These are phyloP conservation scores for Seriola aureovittata DNA, from an alignment of 2,113 vertebrate species.

Conservation along the genomic window DNA sequence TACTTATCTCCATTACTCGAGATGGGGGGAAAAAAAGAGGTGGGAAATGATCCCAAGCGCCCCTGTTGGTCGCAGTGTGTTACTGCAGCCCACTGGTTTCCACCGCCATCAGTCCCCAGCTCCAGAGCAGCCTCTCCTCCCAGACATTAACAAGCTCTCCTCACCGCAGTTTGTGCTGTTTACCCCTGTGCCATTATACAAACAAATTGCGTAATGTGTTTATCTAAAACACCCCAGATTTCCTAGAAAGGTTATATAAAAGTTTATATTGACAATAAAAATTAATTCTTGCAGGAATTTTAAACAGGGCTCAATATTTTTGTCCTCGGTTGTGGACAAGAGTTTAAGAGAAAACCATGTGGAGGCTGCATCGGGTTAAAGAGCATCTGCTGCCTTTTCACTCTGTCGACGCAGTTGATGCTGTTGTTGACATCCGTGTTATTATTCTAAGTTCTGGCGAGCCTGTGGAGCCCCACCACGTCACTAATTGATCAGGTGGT, in stretches of 20 bases:
- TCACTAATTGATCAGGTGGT: constrained; percentile 79
- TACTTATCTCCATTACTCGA: constrained; percentile 10
- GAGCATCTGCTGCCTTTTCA: constrained; percentile 18
- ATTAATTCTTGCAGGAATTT: constrained; percentile 57
- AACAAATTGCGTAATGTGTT: constrained; percentile 80
- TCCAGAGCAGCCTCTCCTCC: constrained; percentile 60
- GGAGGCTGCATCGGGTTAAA: constrained; percentile 15
- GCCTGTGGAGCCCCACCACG: constrained; percentile 52
- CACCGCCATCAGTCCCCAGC: constrained; percentile 42
- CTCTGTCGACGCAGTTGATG: not conserved
- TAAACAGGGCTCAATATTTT: constrained; percentile 45
- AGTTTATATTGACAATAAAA: constrained; percentile 74
- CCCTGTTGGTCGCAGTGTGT: constrained; percentile 54
- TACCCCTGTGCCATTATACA: constrained; percentile 71
- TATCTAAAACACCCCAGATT: constrained; percentile 63
- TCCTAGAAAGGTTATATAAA: constrained; percentile 61
- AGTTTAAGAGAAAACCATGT: not conserved
- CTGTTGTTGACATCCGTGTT: constrained; percentile 60
- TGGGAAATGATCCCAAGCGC: constrained; percentile 44
- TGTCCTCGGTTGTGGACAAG: constrained; percentile 23
- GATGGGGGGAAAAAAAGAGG: not conserved
- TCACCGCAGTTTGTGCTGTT: constrained; percentile 79
- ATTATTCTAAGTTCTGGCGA: constrained; percentile 54
- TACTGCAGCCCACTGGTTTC: constrained; percentile 53
- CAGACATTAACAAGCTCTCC: constrained; percentile 75